phyloP scores from a whole-genome alignment of 2,888 invertebrate genomes.

The Pollenia griseotomentosa region DNA sequence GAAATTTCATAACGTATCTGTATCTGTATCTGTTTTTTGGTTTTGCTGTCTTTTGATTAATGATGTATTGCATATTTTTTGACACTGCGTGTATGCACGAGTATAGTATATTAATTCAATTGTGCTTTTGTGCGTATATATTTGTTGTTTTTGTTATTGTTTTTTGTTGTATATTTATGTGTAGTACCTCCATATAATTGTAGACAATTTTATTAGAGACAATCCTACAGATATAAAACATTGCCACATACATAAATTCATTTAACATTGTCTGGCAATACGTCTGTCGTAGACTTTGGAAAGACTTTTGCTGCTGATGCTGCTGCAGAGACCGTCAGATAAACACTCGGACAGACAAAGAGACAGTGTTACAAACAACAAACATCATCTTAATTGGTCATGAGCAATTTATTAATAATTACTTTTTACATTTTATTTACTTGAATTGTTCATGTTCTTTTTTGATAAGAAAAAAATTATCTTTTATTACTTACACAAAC shows the following conservation, averaged over 20 bases:
- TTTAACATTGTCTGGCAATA: constrained; percentile 29
- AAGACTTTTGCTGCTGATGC: constrained; percentile 14
- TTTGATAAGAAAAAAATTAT: constrained; percentile 56
- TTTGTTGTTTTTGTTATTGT: constrained; percentile 37
- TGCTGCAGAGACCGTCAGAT: constrained; percentile 32
- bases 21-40: constrained; percentile 12
- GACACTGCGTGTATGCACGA: constrained; percentile 55
- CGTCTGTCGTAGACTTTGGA: constrained; percentile 26
- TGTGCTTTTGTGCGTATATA: constrained; percentile 65
- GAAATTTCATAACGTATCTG: constrained; percentile 5
- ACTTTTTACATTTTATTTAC: constrained; percentile 73
- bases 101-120: constrained; percentile 57
- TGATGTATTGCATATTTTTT: constrained; percentile 68
- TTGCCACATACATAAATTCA: constrained; percentile 20
- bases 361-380: constrained; percentile 37
- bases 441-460: constrained; percentile 66
- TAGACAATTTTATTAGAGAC: constrained; percentile 72
- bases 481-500: constrained; percentile 24
- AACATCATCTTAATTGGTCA: constrained; percentile 74
- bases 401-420: constrained; percentile 74
- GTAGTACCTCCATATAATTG: constrained; percentile 73
- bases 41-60: constrained; percentile 64
- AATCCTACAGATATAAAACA: constrained; percentile 50
- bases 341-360: background rate
- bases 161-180: constrained; percentile 44